A percentile compares a stretch with the other conserved stretches of the same genome.
These are phyloP conservation scores for Octonoba sinensis DNA, from an alignment of 2,888 invertebrate species.

Conservation along the genomic window DNA sequence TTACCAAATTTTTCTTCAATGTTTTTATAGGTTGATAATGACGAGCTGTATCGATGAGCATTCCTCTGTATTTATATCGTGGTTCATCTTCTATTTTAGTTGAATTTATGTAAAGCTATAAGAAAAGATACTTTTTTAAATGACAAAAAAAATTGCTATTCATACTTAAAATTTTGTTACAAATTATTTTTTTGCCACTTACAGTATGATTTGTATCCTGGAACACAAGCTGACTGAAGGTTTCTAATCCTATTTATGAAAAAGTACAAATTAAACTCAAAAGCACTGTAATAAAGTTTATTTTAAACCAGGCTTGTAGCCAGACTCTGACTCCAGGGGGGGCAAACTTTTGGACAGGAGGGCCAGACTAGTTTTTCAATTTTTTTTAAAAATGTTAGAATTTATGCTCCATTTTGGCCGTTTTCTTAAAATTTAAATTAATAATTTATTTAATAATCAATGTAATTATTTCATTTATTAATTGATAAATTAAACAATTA, in stretches of 20 bases:
- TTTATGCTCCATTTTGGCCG: too few species aligned
- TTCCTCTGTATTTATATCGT: conserved; percentile 78
- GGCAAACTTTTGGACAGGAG: too few species aligned
- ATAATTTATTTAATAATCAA: too few species aligned
- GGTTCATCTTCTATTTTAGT: conserved; percentile 58
- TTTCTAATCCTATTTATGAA: conserved; percentile 79
- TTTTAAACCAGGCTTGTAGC: too few species aligned
- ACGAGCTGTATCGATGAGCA: conserved; percentile 88
- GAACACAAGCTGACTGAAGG: conserved; percentile 83
- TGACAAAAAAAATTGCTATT: background rate
- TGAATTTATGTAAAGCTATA: conserved; percentile 49
- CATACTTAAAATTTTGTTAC: background rate
- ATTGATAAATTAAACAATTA: too few species aligned
- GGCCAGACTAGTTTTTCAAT: too few species aligned
- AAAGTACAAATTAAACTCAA: background rate
- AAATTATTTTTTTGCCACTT: conserved; percentile 3
- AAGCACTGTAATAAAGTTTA: too few species aligned
- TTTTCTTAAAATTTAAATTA: too few species aligned
- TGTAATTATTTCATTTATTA: too few species aligned
- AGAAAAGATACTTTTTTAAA: conserved; percentile 9
- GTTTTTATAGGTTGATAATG: conserved; percentile 82
- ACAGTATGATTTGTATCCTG: conserved; percentile 64
- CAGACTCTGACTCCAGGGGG: too few species aligned
- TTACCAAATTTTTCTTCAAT: conserved; percentile 75
- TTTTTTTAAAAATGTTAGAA: too few species aligned